Evolutionary conservation across 1,140 invertebrate species (phyloP), one percentile per base, ranked within the genome.

Genomic region (Leptinotarsa undecemlineata): DNA sequence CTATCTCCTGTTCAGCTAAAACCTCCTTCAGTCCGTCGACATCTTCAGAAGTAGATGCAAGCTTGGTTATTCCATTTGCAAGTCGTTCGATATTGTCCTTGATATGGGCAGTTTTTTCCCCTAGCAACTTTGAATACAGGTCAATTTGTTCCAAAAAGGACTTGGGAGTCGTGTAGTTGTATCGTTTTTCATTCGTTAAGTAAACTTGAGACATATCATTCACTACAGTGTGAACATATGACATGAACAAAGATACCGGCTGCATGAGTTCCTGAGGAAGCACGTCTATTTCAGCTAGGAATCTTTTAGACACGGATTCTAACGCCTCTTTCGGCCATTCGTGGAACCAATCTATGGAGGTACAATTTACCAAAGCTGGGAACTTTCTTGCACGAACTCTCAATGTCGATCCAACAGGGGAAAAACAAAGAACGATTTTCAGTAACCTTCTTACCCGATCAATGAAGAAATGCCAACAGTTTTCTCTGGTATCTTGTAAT

Each of bases 121-220:
- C 88, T 48, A 98, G 85, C 11, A 98, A 85, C 82, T 96, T 96
- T 1, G 90, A 88, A 82, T 97, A 98, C 1, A 98, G 87, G 57
- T 91, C 89, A 72, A 98, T 97, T 82, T 96, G 94, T 83, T 98
- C 96, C n/a, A 98, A 85, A 85, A 98, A 98, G 3, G 94, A 95
- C 86, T 98, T 98, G 0, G 97, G 97, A 1, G 96, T 98, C 0
- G 96, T 98, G 82, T 98, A 98, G 84, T 98, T 98, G 85, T 96
- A 96, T n/a, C 96, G 88, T 26, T 91, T 91, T 79, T 98, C 96
- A 84, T 96, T 97, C 77, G 88, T 86, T 48, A 95, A 88, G 85
- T 97, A 98, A 4, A 90, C 79, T 81, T 91, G 85, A 75, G 95
- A 97, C 84, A 95, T 93, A 67, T 93, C 89, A 84, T 97, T 97